Base-by-base conservation (phyloP, 1,140 invertebrate species). In the Dolichoris vasculosae region DNA sequence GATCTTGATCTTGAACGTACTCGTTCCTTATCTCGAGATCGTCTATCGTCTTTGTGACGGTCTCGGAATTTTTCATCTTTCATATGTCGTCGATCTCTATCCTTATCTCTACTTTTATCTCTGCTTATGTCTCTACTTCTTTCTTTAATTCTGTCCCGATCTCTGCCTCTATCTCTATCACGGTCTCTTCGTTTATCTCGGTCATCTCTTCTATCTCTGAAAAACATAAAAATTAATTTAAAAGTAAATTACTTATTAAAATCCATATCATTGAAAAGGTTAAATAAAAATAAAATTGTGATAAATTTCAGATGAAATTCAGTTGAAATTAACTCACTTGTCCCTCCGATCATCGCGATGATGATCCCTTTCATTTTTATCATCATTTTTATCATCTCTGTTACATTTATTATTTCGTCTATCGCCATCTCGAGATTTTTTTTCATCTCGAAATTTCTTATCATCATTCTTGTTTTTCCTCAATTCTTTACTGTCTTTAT, bases 341-440 rank as follows among this genome's bases (percentile, higher is more conserved):
- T 86, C 85, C 35, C 17, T 86, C 38, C 67, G 38, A 40, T 83
- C 85, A n/a, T 86, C 84, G 71, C 90, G 87, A 88, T 91, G 88
- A 88, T 91, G 88, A 69, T 91, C 89, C 63, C 89, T 91, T 26
- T 91, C 89, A 40, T 71, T 87, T 43, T 84, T 90, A 30, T 90
- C 90, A 48, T 88, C 89, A 59, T 91, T 90, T 13, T 92, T 91
- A 40, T 89, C 90, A 48, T 93, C 90, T 9, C 92, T 92, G 76
- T 40, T 91, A 48, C 88, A 92, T 79, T 89, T 89, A 0, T 92
- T 91, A 76, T 88, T 89, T n/a, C 86, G 38, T 81, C 87, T 79
- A 84, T 84, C 88, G 84, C 73, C 89, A 11, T 92, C 91, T 79
- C 90, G 90, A 30, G 63, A 82, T 80, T 88, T 90, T 83, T 88